A percentile compares a stretch with the other conserved stretches of the same genome.
These are phyloP conservation scores for Cryptotermes secundus DNA, from an alignment of 1,140 invertebrate species.

Conservation along the genomic window DNA sequence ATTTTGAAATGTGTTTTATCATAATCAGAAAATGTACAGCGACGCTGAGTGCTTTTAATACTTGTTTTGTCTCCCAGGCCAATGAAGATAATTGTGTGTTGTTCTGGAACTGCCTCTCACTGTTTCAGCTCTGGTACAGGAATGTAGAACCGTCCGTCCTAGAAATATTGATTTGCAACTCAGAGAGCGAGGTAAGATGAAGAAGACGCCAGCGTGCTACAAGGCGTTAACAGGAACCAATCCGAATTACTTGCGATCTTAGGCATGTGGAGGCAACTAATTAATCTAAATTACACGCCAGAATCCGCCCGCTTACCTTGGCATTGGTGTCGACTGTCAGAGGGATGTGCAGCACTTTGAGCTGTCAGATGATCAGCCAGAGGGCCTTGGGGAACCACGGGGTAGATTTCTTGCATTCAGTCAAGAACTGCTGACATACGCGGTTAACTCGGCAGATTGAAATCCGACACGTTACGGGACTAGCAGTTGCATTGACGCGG, in stretches of 20 bases:
- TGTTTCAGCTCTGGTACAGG: too few species aligned
- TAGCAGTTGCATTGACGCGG: not conserved
- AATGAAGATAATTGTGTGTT: too few species aligned
- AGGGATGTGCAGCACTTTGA: not conserved
- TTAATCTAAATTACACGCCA: not conserved
- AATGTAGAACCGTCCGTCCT: not conserved
- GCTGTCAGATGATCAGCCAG: not conserved
- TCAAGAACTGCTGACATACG: not conserved
- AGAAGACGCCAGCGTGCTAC: not conserved
- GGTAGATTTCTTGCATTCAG: not conserved
- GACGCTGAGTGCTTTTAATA: too few species aligned
- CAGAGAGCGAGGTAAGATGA: not conserved
- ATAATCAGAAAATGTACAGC: too few species aligned
- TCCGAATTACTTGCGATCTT: slow-evolving; percentile 7
- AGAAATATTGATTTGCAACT: slow-evolving; percentile 1
- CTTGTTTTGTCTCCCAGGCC: too few species aligned
- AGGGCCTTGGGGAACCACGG: not conserved
- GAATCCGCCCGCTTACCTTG: not conserved
- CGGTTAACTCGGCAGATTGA: not conserved
- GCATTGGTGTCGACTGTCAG: slow-evolving; percentile 9
- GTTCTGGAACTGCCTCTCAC: too few species aligned
- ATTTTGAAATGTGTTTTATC: too few species aligned
- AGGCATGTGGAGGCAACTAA: slow-evolving; percentile 10
- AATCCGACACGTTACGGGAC: not conserved
- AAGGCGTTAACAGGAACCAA: not conserved